Percentiles rank a stretch among this genome's conserved stretches.
Conservation (phyloP, 2,113 vertebrate species). For the Misgurnus anguillicaudatus region DNA sequence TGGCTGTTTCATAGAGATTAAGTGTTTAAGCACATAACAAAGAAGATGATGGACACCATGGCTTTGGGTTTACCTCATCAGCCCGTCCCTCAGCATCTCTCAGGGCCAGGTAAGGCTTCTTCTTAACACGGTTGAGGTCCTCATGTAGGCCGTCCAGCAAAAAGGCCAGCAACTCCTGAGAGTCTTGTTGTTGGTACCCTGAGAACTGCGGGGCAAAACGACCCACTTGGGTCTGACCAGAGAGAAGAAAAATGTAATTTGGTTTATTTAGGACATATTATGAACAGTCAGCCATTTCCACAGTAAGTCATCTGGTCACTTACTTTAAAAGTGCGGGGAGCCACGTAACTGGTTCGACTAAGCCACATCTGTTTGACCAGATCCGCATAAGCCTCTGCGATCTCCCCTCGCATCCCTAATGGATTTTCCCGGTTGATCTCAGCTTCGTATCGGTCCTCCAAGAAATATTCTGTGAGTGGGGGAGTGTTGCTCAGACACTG, state of each 20-base stretch:
- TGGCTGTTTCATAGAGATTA: too few relatives aligned
- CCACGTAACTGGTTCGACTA: slow-evolving; percentile 87
- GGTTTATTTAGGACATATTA: not conserved
- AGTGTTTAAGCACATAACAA: too few relatives aligned
- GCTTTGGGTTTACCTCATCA: slow-evolving; percentile 79
- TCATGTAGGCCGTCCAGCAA: slow-evolving; percentile 95
- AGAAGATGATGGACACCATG: not conserved
- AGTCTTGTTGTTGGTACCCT: slow-evolving; percentile 97
- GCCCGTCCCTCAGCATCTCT: slow-evolving; percentile 90
- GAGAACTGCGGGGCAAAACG: slow-evolving; percentile 98
- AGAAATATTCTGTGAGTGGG: slow-evolving; percentile 92
- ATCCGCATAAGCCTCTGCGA: slow-evolving; percentile 93
- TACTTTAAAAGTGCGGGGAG: slow-evolving; percentile 94
- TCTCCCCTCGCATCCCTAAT: slow-evolving; percentile 96
- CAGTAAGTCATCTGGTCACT: slow-evolving; percentile 44
- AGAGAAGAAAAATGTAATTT: not conserved
- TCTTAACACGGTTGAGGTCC: slow-evolving; percentile 95
- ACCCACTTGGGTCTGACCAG: slow-evolving; percentile 89
- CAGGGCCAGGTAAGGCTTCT: slow-evolving; percentile 93
- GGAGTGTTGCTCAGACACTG: slow-evolving; percentile 95
- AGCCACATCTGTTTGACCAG: slow-evolving; percentile 98
- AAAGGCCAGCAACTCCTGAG: slow-evolving; percentile 94
- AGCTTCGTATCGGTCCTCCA: slow-evolving; percentile 88
- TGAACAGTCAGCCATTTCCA: not conserved
- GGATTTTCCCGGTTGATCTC: slow-evolving; percentile 96